Base-by-base conservation (phyloP, 2,888 invertebrate species). In the Drepanosiphum platanoidis region DNA sequence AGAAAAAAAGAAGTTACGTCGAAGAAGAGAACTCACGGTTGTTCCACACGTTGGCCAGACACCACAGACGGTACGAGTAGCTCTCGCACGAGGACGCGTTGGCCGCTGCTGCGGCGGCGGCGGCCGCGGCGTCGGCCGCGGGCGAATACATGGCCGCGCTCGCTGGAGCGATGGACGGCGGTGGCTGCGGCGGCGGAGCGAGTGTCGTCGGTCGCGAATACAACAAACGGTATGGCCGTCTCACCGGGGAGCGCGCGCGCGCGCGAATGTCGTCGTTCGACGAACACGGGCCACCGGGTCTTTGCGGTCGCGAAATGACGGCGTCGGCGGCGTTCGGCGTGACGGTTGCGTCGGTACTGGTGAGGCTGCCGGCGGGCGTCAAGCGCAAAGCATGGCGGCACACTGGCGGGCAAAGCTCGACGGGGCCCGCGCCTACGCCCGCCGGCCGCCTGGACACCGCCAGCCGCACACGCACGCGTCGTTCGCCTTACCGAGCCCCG, bases 1-100 rank as follows among this genome's bases (percentile, higher is more conserved):
- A n/a, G n/a, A n/a, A n/a, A n/a, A n/a, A n/a, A n/a, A n/a, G n/a
- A n/a, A n/a, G n/a, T n/a, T n/a, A n/a, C n/a, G n/a, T 46, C 11
- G 18, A 46, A 46, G 13, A 46, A 18, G 11, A 15, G 30, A 13
- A 93, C 93, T 93, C 92, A 93, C 93, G 92, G 92, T 93, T 93
- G 91, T 93, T 93, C 93, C 93, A 93, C 89, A 93, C 93, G 91
- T 93, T 93, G 91, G 93, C 93, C 91, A 94, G 91, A 92, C 93
- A 93, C 93, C 93, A 93, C 90, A 94, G 92, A 90, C 93, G 92
- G 91, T 93, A 93, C 90, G 93, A 93, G 91, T 93, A 94, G 92
- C 93, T 93, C 91, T 93, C 93, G 87, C 87, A 88, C 91, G 93
- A 93, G 90, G 93, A 93, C 18, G 87, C 86, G 84, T 82, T 82